Base-by-base conservation (phyloP, 2,888 invertebrate genomes). In the Amphimallon solstitiale region DNA sequence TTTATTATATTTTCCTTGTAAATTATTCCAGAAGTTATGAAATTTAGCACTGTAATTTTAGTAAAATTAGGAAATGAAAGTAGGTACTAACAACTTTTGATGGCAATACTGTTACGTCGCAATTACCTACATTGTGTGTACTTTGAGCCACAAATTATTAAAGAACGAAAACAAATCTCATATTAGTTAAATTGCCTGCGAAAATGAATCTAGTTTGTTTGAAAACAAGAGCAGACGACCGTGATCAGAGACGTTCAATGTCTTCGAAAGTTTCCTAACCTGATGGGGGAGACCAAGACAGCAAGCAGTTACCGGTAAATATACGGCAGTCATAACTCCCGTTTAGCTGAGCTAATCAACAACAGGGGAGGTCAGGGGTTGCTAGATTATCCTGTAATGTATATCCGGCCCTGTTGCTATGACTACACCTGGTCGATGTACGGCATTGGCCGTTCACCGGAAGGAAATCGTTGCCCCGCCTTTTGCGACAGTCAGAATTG, bases 371-470 rank as follows among this genome's bases (percentile, higher is more conserved):
- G 66, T 66, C 66, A 66, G 66, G 66, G 60, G 60, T 51, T 43
- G 51, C 46, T 40, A 45, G 66, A 66, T 66, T 66, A 66, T 61
- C 66, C 66, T 40, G 61, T 61, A 61, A 61, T 66, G 61, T 70
- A 75, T 73, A 75, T 75, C 76, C 74, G 75, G 74, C 67, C 67
- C 65, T 71, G 79, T 80, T 78, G 71, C 78, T 75, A 78, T 79
- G 78, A 76, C 72, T 73, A 79, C 79, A 75, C 75, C 74, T 71
- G 70, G 71, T 69, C 70, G 69, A 63, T 68, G 48, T 54, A 67
- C 70, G 67, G 71, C 73, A 80, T 80, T 80, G 80, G 80, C 71
- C 68, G 74, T 65, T 69, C 65, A 76, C 78, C 79, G 80, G 80
- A 80, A 80, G 79, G 78, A 79, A 79, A 78, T 75, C 76, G 75